Conservation (phyloP, 2,797 vertebrate species). For the Oryzias sinensis region DNA sequence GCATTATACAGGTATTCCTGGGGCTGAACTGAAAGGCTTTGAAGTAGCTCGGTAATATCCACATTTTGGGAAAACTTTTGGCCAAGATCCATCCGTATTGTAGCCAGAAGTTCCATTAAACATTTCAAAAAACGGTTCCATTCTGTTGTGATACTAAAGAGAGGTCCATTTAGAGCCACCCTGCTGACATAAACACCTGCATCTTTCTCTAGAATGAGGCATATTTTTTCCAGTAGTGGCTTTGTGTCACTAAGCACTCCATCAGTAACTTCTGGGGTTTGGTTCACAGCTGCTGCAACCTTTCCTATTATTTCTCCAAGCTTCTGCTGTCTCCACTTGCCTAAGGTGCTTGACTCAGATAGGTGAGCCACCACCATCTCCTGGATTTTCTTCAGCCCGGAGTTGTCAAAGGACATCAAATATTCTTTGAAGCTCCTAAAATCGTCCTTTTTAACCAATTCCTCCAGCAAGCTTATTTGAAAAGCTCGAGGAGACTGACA, state of each 20-base stretch:
- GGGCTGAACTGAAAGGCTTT: constrained; percentile 60
- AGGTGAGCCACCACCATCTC: constrained; percentile 52
- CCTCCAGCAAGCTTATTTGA: constrained; percentile 63
- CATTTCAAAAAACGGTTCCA: constrained; percentile 62
- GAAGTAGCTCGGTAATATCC: constrained; percentile 47
- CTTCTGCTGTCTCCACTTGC: constrained; percentile 52
- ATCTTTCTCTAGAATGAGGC: constrained; percentile 58
- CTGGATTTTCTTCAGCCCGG: constrained; percentile 60
- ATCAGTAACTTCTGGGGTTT: constrained; percentile 42
- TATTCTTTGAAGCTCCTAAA: constrained; percentile 70
- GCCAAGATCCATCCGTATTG: constrained; percentile 52
- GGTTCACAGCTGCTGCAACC: constrained; percentile 53
- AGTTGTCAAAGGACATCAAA: constrained; percentile 57
- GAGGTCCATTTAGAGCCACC: constrained; percentile 48
- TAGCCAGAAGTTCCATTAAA: constrained; percentile 57
- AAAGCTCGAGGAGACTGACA: constrained; percentile 59
- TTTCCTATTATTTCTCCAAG: constrained; percentile 70
- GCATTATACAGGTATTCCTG: constrained; percentile 50
- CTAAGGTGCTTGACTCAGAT: constrained; percentile 43
- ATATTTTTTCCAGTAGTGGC: constrained; percentile 64
- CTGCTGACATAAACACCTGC: constrained; percentile 57
- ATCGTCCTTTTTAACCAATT: constrained; percentile 64
- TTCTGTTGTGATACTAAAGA: constrained; percentile 69
- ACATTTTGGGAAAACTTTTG: constrained; percentile 55
- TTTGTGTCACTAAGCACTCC: constrained; percentile 51